phyloP scores from a whole-genome alignment of 2,888 invertebrate genomes.

The Sycophila texana region DNA sequence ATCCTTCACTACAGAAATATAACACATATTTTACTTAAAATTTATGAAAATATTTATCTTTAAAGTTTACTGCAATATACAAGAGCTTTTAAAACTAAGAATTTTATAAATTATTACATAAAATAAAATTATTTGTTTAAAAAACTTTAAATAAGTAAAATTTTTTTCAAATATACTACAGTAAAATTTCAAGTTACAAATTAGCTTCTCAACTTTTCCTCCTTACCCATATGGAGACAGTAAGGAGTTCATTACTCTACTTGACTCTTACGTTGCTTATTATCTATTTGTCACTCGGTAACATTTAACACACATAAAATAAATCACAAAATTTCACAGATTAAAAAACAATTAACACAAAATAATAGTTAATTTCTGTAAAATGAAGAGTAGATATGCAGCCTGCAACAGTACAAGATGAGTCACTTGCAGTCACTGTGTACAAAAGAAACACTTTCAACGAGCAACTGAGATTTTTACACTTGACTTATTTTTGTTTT shows the following conservation, averaged over 20 bases:
- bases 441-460: constrained; percentile 24
- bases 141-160: constrained; percentile 16
- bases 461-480: not conserved
- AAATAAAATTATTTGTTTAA: not conserved
- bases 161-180: constrained; percentile 18
- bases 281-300: constrained; percentile 15
- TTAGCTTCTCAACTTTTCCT: constrained; percentile 6
- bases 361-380: constrained; percentile 1
- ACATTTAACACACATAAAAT: constrained; percentile 32
- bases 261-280: constrained; percentile 8
- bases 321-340: constrained; percentile 42
- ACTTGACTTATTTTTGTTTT: not conserved
- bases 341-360: constrained; percentile 26
- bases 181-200: constrained; percentile 5
- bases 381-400: constrained; percentile 24
- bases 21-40: constrained; percentile 26
- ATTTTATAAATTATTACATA: too few species aligned
- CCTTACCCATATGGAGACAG: constrained; percentile 39
- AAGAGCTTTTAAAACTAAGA: not conserved
- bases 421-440: constrained; percentile 34
- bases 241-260: constrained; percentile 18
- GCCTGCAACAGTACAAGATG: constrained; percentile 24
- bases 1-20: constrained; percentile 19
- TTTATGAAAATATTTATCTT: constrained; percentile 17
- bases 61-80: constrained; percentile 14